These are phyloP conservation scores for Melanostoma mellinum DNA, from an alignment of 2,888 invertebrate genomes.

Conservation along the genomic window DNA sequence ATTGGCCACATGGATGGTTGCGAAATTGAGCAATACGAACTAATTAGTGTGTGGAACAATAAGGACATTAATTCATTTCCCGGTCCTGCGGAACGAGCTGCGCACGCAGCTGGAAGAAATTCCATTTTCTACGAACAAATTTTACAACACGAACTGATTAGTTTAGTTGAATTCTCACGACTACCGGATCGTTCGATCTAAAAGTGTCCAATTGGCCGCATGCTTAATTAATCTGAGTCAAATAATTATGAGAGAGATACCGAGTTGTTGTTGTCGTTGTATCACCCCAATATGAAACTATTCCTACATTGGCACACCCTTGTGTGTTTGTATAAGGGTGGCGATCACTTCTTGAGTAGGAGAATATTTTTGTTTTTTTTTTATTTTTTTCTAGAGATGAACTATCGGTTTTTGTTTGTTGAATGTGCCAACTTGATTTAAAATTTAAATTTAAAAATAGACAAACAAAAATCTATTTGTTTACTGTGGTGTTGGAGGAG, in stretches of 20 bases:
- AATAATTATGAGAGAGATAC: conserved; percentile 1
- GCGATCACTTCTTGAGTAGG: neutral
- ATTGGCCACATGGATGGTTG: conserved; percentile 84
- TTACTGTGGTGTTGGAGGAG: neutral
- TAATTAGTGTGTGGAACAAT: conserved; percentile 84
- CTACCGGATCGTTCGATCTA: neutral
- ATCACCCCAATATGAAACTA: conserved; percentile 9
- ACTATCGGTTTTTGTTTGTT: conserved; percentile 8
- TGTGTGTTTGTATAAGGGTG: conserved; percentile 6
- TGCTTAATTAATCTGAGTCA: conserved; percentile 2
- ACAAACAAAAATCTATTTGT: conserved; percentile 8
- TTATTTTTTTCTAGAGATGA: conserved; percentile 10
- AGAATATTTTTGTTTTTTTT: too few relatives aligned
- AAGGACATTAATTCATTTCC: conserved; percentile 84
- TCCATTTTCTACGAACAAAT: conserved; percentile 81
- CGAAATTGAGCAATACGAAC: conserved; percentile 85
- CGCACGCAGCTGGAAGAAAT: conserved; percentile 78
- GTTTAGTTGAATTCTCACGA: conserved; percentile 1
- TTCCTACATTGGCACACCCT: conserved; percentile 4
- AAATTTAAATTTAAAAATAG: conserved; percentile 37
- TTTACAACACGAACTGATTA: conserved; percentile 80
- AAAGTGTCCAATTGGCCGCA: conserved; percentile 6
- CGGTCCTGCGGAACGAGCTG: conserved; percentile 80
- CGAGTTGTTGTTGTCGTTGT: neutral
- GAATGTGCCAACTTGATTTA: conserved; percentile 23